Conservation (phyloP, 2,113 vertebrate species). For the Zosterops pallidus region DNA sequence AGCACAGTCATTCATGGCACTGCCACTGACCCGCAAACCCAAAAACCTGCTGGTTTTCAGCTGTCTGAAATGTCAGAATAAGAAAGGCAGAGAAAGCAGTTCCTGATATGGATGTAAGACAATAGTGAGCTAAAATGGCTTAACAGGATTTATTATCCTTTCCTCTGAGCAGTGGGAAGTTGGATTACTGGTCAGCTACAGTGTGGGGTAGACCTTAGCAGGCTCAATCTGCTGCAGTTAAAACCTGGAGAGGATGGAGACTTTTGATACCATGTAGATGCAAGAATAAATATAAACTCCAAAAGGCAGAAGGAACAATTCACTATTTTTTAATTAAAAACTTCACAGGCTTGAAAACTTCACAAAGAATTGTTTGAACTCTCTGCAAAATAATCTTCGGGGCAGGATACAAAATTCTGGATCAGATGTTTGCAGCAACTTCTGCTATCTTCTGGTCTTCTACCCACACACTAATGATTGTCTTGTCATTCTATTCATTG, state of each 20-base stretch:
- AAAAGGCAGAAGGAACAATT: not conserved
- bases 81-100: not conserved
- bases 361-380: not conserved
- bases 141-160: not conserved
- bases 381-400: not conserved
- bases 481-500: constrained; percentile 41
- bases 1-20: not conserved
- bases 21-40: not conserved
- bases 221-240: not conserved
- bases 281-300: not conserved
- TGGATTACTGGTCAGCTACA: not conserved
- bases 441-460: not conserved
- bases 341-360: not conserved
- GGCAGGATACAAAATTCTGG: not conserved
- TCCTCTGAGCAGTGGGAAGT: not conserved
- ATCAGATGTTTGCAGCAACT: not conserved
- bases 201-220: not conserved
- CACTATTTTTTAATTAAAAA: not conserved
- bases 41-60: not conserved
- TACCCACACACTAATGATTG: constrained; percentile 29
- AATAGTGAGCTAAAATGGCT: not conserved
- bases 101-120: not conserved
- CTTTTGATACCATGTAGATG: not conserved
- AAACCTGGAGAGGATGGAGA: not conserved
- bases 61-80: not conserved